phyloP scores from a whole-genome alignment of 2,797 vertebrate genomes.

The Triplophysa yarkandensis region DNA sequence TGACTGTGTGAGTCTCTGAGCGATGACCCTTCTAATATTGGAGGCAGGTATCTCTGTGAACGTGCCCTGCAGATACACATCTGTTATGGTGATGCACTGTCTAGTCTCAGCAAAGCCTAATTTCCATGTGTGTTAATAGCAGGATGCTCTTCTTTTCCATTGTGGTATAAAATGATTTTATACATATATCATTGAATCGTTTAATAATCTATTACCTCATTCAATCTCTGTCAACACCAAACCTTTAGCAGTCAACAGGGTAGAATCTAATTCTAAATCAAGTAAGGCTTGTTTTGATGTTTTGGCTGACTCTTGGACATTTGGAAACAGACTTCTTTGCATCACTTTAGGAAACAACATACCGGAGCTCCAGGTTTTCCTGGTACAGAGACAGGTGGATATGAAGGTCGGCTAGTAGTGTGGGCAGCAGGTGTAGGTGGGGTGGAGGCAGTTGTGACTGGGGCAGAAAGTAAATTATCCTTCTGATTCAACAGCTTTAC shows the following conservation, averaged over 20 bases:
- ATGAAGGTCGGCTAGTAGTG: slow-evolving; percentile 76
- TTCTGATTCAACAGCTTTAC: slow-evolving; percentile 82
- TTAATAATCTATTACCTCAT: too few relatives aligned
- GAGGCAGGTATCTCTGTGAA: slow-evolving; percentile 92
- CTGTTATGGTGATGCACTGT: too few relatives aligned
- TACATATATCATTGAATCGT: too few relatives aligned
- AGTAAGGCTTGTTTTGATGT: too few relatives aligned
- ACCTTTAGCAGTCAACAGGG: too few relatives aligned
- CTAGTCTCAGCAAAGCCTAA: too few relatives aligned
- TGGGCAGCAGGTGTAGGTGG: slow-evolving; percentile 54
- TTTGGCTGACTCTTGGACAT: background rate
- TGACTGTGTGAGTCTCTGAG: slow-evolving; percentile 90
- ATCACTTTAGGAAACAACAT: slow-evolving; percentile 50
- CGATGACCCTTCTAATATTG: slow-evolving; percentile 89
- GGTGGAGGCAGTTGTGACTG: slow-evolving; percentile 43
- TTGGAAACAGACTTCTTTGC: too few relatives aligned
- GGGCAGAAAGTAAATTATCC: slow-evolving; percentile 52
- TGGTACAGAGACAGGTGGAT: slow-evolving; percentile 83
- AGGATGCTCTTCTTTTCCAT: too few relatives aligned
- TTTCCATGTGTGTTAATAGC: too few relatives aligned
- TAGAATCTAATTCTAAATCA: too few relatives aligned
- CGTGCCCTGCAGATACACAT: slow-evolving; percentile 76
- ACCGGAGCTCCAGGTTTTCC: slow-evolving; percentile 84
- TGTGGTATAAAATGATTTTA: too few relatives aligned
- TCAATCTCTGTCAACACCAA: too few relatives aligned